These are phyloP conservation scores for Chrosomus eos DNA, from an alignment of 2,797 vertebrate species.

Conservation along the genomic window DNA sequence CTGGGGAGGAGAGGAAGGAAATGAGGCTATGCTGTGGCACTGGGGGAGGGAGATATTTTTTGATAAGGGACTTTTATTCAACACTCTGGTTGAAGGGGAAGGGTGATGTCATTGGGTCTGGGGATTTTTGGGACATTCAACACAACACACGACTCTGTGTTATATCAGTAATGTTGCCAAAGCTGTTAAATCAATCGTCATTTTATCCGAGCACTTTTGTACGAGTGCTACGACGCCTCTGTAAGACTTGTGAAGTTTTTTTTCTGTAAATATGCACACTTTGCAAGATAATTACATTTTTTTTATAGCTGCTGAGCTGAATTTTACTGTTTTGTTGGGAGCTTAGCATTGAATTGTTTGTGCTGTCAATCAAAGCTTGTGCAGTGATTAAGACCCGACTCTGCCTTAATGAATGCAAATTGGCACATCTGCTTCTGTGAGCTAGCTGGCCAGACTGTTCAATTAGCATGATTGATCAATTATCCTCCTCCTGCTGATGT, in stretches of 20 bases:
- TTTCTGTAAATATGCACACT: constrained; percentile 8
- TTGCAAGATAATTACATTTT: constrained; percentile 39
- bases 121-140: constrained; percentile 53
- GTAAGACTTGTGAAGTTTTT: constrained; percentile 30
- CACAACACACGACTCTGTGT: constrained; percentile 29
- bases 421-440: constrained; percentile 85
- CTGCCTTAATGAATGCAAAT: constrained; percentile 86
- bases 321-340: constrained; percentile 44
- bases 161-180: constrained; percentile 22
- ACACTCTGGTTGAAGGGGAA: constrained; percentile 45
- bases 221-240: constrained; percentile 1
- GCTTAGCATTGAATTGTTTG: constrained; percentile 69
- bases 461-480: constrained; percentile 88
- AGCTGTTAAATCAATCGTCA: constrained; percentile 40
- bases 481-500: constrained; percentile 76
- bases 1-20: constrained; percentile 60
- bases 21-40: constrained; percentile 49
- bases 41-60: constrained; percentile 58
- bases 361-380: constrained; percentile 79
- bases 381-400: constrained; percentile 81
- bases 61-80: constrained; percentile 65
- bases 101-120: constrained; percentile 60
- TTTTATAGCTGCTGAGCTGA: constrained; percentile 32
- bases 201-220: background rate
- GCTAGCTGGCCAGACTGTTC: constrained; percentile 83